Percentiles rank a stretch among this genome's conserved stretches.
Evolutionary conservation across 2,888 invertebrate species (phyloP).

Genomic region (Melipona beecheii): DNA sequence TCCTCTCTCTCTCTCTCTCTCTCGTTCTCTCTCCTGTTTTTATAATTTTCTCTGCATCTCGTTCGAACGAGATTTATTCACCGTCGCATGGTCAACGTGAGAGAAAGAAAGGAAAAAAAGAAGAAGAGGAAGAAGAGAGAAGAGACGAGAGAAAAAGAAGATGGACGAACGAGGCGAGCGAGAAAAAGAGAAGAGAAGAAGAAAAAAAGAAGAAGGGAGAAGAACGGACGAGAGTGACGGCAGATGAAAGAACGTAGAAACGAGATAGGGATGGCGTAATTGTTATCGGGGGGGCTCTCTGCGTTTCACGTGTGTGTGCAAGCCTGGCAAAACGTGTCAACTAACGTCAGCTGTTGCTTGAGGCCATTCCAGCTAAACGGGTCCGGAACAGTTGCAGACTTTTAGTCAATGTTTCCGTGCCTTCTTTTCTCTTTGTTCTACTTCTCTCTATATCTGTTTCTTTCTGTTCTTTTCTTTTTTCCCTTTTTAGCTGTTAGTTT

Average conservation of each 20-base stretch:
- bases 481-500: no score
- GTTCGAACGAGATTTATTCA: slow-evolving; percentile 17
- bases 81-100: slow-evolving; percentile 9
- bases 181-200: neutral
- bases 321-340: slow-evolving; percentile 79
- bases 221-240: slow-evolving; percentile 51
- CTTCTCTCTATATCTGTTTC: slow-evolving; percentile 32
- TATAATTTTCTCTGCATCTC: neutral
- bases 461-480: neutral
- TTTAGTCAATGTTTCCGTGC: slow-evolving; percentile 67
- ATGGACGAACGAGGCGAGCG: neutral
- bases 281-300: slow-evolving; percentile 64
- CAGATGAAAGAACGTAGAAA: slow-evolving; percentile 52
- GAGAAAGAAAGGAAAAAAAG: neutral
- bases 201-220: slow-evolving; percentile 3
- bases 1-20: neutral
- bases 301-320: slow-evolving; percentile 61
- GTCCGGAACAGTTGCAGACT: slow-evolving; percentile 70
- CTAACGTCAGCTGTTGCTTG: slow-evolving; percentile 83
- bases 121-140: neutral
- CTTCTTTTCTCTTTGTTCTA: slow-evolving; percentile 50
- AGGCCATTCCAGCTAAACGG: slow-evolving; percentile 83
- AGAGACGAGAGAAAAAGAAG: neutral
- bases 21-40: neutral
- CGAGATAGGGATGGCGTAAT: slow-evolving; percentile 65